Percentiles rank a stretch among this genome's conserved stretches.
Evolutionary conservation across 2,888 invertebrate species (phyloP).

Genomic region (Heteromurus nitidus): DNA sequence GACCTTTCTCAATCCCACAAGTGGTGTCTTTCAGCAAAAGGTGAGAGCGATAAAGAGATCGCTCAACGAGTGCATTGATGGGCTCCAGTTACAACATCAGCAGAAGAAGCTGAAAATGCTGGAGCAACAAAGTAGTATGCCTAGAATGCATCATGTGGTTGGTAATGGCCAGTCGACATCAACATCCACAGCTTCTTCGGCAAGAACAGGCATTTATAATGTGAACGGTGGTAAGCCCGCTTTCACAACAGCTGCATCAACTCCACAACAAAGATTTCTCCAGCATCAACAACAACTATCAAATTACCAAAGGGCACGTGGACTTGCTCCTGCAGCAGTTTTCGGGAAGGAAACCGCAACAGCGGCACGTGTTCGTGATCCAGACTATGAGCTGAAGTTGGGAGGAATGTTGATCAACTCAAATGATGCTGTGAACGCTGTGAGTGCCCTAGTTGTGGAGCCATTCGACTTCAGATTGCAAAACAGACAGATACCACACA

Average conservation of each 20-base stretch:
- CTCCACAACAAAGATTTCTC: neutral
- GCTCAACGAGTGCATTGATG: constrained; percentile 72
- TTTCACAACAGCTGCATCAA: neutral
- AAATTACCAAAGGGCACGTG: constrained; percentile 8
- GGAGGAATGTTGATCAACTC: constrained; percentile 69
- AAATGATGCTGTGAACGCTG: constrained; percentile 71
- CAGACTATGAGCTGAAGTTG: constrained; percentile 55
- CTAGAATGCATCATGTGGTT: constrained; percentile 16
- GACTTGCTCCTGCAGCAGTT: constrained; percentile 10
- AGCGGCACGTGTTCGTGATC: constrained; percentile 66
- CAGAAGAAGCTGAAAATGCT: constrained; percentile 69
- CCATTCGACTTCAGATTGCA: constrained; percentile 40
- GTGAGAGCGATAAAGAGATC: constrained; percentile 58
- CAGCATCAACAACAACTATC: constrained; percentile 17
- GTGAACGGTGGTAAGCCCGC: constrained; percentile 44
- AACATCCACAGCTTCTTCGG: constrained; percentile 28
- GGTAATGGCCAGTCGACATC: constrained; percentile 21
- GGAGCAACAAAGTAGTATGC: constrained; percentile 60
- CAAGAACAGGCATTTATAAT: constrained; percentile 46
- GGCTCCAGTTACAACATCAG: constrained; percentile 56
- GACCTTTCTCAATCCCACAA: neutral
- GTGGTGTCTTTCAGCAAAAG: constrained; percentile 41
- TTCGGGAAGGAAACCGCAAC: constrained; percentile 49
- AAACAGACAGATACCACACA: constrained; percentile 32
- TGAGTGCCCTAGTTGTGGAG: constrained; percentile 70